Conservation (phyloP, 2,888 invertebrate genomes). For the Macrosoma leucophasiata region DNA sequence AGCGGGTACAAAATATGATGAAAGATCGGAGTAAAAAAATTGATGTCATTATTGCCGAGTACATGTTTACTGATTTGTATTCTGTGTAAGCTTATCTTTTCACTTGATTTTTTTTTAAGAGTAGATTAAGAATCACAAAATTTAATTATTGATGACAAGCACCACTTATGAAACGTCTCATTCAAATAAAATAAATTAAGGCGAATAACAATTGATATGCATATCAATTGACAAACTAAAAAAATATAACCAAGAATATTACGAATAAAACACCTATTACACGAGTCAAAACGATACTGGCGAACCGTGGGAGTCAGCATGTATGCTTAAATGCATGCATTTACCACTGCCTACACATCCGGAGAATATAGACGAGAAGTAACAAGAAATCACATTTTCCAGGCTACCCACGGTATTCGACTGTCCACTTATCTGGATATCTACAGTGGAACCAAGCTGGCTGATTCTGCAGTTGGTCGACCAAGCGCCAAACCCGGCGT, state of each 20-base stretch:
- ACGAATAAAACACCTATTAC: not conserved
- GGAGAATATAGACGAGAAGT: too few species aligned
- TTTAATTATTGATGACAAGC: not conserved
- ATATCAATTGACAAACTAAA: too few species aligned
- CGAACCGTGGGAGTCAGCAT: too few species aligned
- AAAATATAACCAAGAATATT: too few species aligned
- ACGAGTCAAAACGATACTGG: too few species aligned
- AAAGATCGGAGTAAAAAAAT: conserved; percentile 34
- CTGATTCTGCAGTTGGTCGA: conserved; percentile 30
- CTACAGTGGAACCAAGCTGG: conserved; percentile 31
- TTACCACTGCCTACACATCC: too few species aligned
- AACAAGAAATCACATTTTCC: conserved; percentile 15
- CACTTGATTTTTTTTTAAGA: conserved; percentile 14
- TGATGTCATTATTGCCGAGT: conserved; percentile 45
- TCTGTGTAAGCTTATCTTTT: conserved; percentile 22
- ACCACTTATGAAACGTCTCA: too few species aligned
- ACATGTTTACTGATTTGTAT: conserved; percentile 35
- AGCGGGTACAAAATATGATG: conserved; percentile 22
- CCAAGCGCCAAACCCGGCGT: conserved; percentile 33
- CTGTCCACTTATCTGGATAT: conserved; percentile 36
- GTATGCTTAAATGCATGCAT: too few species aligned
- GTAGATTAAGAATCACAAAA: not conserved
- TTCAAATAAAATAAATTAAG: too few species aligned
- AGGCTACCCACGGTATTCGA: conserved; percentile 32
- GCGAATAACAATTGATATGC: too few species aligned